Conservation (phyloP, 2,888 invertebrate genomes). For the Hemaris fuciformis region DNA sequence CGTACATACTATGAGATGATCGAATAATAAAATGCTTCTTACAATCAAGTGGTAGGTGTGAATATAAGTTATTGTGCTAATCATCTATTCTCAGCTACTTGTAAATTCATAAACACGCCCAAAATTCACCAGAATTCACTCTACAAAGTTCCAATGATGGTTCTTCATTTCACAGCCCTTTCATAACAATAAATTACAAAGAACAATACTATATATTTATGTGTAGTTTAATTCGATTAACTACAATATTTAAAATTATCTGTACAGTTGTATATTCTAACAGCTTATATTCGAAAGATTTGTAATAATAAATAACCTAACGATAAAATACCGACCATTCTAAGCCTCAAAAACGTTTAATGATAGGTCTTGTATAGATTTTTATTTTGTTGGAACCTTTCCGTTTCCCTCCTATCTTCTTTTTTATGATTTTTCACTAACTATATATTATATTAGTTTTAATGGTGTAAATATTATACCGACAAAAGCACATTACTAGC, state of each 20-base stretch:
- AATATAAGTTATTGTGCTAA: slow-evolving; percentile 11
- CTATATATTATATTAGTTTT: not conserved
- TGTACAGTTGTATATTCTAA: slow-evolving; percentile 20
- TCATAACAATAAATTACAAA: slow-evolving; percentile 27
- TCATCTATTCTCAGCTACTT: not conserved
- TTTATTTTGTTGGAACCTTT: not conserved
- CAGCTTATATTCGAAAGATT: not conserved
- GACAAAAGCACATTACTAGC: not conserved
- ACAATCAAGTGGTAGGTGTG: slow-evolving; percentile 5
- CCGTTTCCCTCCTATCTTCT: not conserved
- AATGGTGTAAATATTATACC: not conserved
- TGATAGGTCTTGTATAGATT: not conserved
- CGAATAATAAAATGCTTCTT: not conserved
- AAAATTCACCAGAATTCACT: slow-evolving; percentile 29
- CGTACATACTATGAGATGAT: not conserved
- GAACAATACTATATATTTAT: slow-evolving; percentile 25
- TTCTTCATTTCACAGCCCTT: slow-evolving; percentile 56
- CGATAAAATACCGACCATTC: not conserved
- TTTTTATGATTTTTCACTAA: not conserved
- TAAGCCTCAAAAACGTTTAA: slow-evolving; percentile 7
- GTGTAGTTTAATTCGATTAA: slow-evolving; percentile 20
- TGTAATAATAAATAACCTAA: slow-evolving; percentile 5
- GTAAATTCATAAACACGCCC: slow-evolving; percentile 33
- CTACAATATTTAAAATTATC: slow-evolving; percentile 14
- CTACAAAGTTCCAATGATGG: slow-evolving; percentile 32